Evolutionary conservation across 2,888 invertebrate species (phyloP), one percentile per base, ranked within the genome.

Genomic region (Metallyticus violacea): DNA sequence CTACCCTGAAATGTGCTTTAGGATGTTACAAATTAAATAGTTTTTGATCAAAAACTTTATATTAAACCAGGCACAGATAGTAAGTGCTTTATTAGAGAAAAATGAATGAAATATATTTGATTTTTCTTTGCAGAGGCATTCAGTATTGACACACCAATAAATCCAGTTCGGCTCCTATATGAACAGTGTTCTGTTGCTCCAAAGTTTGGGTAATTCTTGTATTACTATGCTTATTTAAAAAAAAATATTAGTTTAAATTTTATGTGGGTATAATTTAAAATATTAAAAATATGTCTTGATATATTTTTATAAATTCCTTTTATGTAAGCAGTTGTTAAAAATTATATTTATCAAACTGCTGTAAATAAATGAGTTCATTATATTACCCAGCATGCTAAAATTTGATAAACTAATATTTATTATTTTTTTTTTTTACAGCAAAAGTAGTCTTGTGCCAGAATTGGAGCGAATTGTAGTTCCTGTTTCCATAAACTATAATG

Each of bases 81-180:
- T n/a, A 26, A 3, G 0, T 78, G 1, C 6, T 78, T 7, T 28
- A 27, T n/a, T 80, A 80, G 26, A 80, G n/a, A n/a, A n/a, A n/a
- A 80, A 27, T n/a, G 0, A 0, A 62, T 15, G 22, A 26, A 9
- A 82, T 62, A 26, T 62, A 22, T 26, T 27, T 30, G 2, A 29
- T 6, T 29, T 29, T 76, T 81, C 86, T 88, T 91, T 91, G 7
- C 90, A 95, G 95, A 95, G 85, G 91, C 94, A 87, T 99, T 99
- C 92, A 95, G 96, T 40, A 92, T 91, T 81, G 94, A 96, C 89
- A 96, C 98, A 27, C 99, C 99, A 1, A 96, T 96, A 89, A 97
- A 98, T 90, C 96, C 98, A 0, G 95, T 99, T n/a, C 93, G 98
- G 82, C 94, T 96, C 89, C 91, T 99, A 1, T 93, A 96, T 89